These are phyloP conservation scores for Nibea albiflora DNA, from an alignment of 2,113 vertebrate species.

Conservation along the genomic window DNA sequence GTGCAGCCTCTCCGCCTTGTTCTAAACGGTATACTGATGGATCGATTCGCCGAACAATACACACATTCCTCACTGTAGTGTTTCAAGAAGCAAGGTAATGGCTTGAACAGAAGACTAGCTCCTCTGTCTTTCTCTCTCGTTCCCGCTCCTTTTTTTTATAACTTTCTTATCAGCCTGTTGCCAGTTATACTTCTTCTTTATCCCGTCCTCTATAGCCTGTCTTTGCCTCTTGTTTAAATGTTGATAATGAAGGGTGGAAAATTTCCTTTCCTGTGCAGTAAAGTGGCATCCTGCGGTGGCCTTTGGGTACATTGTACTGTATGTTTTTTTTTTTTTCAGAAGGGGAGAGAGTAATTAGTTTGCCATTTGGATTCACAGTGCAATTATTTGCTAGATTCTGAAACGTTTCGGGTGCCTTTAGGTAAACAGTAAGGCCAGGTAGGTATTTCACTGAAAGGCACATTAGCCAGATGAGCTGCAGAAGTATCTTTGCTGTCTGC, in stretches of 20 bases:
- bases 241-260: conserved; percentile 60
- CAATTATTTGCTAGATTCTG: conserved; percentile 70
- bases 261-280: conserved; percentile 37
- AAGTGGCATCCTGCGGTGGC: conserved; percentile 66
- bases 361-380: conserved; percentile 74
- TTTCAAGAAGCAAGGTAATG: conserved; percentile 53
- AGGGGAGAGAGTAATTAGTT: conserved; percentile 74
- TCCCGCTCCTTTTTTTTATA: conserved; percentile 53
- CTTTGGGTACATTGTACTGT: conserved; percentile 48
- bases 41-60: conserved; percentile 57
- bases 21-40: conserved; percentile 46
- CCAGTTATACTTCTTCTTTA: conserved; percentile 67
- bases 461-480: conserved; percentile 1
- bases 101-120: conserved; percentile 44
- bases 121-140: conserved; percentile 30
- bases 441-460: conserved; percentile 38
- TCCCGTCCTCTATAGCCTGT: conserved; percentile 57
- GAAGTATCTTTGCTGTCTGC: conserved; percentile 29
- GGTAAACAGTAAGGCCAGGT: conserved; percentile 56
- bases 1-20: conserved; percentile 36
- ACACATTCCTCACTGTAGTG: conserved; percentile 46
- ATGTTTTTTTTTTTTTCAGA: conserved; percentile 41
- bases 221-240: conserved; percentile 63
- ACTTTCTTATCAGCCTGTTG: conserved; percentile 71
- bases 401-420: conserved; percentile 63